phyloP scores from a whole-genome alignment of 2,888 invertebrate genomes.

The Papilio demoleus region DNA sequence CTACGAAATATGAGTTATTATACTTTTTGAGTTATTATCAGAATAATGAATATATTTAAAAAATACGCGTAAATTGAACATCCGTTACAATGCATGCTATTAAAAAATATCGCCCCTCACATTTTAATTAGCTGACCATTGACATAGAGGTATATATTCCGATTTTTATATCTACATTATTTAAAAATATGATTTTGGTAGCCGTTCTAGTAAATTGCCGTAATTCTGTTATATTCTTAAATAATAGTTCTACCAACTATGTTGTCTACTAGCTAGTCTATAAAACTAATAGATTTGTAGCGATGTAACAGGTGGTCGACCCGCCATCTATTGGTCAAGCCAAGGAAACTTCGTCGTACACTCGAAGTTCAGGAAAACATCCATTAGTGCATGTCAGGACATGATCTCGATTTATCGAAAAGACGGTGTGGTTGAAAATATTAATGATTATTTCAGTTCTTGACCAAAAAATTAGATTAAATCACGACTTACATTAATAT shows the following conservation, averaged over 20 bases:
- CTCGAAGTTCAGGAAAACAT: conserved; percentile 7
- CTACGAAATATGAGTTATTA: background rate
- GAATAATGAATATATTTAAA: background rate
- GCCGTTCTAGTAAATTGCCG: too few species aligned
- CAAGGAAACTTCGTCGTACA: conserved; percentile 22
- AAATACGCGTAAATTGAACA: background rate
- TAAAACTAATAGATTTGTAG: background rate
- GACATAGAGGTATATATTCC: background rate
- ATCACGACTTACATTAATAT: too few species aligned
- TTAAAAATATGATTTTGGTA: too few species aligned
- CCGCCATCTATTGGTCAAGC: conserved; percentile 18
- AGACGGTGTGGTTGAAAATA: background rate
- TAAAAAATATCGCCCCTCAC: conserved; percentile 12
- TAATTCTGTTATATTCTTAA: too few species aligned
- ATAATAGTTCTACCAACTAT: too few species aligned
- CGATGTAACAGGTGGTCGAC: conserved; percentile 11
- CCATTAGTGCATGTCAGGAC: conserved; percentile 14
- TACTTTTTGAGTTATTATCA: background rate
- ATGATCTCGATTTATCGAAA: conserved; percentile 8
- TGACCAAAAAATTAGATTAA: background rate
- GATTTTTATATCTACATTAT: background rate
- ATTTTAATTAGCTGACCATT: background rate
- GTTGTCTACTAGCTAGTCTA: background rate
- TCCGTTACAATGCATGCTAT: conserved; percentile 15
- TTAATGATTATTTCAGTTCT: background rate